phyloP scores from a whole-genome alignment of 1,140 invertebrate species.

The Drusus annulatus region DNA sequence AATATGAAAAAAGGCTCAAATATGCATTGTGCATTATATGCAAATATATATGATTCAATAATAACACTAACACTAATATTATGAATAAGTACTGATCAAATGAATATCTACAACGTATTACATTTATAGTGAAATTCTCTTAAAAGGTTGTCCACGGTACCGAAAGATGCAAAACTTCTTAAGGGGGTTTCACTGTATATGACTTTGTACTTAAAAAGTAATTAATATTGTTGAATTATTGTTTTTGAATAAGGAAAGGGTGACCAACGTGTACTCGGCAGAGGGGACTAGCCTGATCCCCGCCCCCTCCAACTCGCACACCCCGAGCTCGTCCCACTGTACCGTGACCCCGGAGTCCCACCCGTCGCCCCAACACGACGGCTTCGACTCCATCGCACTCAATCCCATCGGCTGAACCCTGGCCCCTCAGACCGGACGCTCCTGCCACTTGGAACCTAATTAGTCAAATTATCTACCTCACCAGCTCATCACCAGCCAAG shows the following conservation, averaged over 20 bases:
- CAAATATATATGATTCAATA: too few relatives aligned
- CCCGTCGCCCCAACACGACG: constrained; percentile 67
- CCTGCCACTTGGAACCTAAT: constrained; percentile 33
- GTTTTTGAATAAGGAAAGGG: constrained; percentile 67
- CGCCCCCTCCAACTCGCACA: constrained; percentile 68
- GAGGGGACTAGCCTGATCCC: constrained; percentile 73
- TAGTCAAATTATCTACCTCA: constrained; percentile 46
- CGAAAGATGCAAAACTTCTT: too few relatives aligned
- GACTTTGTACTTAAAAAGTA: too few relatives aligned
- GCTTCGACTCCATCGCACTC: constrained; percentile 70
- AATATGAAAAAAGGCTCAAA: too few relatives aligned
- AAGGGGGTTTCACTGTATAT: too few relatives aligned
- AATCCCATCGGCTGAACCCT: constrained; percentile 66
- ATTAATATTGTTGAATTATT: too few relatives aligned
- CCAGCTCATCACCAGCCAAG: constrained; percentile 42
- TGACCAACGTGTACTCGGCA: constrained; percentile 72
- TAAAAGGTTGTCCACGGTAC: too few relatives aligned
- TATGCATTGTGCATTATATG: too few relatives aligned
- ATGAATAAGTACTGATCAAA: too few relatives aligned
- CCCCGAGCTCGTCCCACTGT: constrained; percentile 63
- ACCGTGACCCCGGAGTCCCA: constrained; percentile 68
- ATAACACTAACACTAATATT: too few relatives aligned
- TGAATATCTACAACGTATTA: too few relatives aligned
- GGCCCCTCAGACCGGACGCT: not conserved
- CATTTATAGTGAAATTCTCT: too few relatives aligned